Conservation (phyloP, 2,888 invertebrate genomes). For the Xanthorhoe spadicearia region DNA sequence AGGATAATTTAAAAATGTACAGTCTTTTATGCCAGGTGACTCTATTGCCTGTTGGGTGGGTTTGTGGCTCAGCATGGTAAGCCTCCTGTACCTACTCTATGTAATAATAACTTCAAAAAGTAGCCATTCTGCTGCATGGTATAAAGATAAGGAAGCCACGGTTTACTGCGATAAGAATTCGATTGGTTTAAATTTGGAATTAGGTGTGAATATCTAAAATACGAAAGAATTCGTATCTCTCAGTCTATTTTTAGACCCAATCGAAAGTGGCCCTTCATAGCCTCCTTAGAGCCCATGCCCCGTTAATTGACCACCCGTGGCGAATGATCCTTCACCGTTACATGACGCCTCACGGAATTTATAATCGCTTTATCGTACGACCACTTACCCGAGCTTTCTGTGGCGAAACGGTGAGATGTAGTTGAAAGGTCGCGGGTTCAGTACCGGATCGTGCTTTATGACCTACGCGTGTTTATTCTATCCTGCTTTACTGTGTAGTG, state of each 20-base stretch:
- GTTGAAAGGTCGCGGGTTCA: conserved; percentile 22
- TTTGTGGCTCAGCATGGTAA: no score
- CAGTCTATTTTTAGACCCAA: neutral
- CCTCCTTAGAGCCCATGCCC: conserved; percentile 9
- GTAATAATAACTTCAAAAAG: no score
- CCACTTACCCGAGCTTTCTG: conserved; percentile 22
- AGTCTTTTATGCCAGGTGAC: no score
- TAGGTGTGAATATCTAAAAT: neutral
- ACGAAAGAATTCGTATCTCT: neutral
- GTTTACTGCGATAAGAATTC: no score
- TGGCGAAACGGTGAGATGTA: conserved; percentile 13
- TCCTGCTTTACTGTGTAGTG: neutral
- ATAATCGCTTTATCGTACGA: conserved; percentile 33
- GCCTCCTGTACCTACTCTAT: no score
- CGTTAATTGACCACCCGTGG: conserved; percentile 44
- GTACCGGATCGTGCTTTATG: conserved; percentile 12
- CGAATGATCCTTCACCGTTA: conserved; percentile 33
- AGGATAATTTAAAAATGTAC: no score
- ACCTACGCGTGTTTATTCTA: neutral
- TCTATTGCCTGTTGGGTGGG: no score
- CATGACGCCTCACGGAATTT: conserved; percentile 32
- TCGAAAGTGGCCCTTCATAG: neutral
- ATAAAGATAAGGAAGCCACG: no score
- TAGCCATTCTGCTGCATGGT: no score
- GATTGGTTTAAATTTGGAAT: no score